Conservation (phyloP, 2,888 invertebrate genomes). For the Tachina lurida region DNA sequence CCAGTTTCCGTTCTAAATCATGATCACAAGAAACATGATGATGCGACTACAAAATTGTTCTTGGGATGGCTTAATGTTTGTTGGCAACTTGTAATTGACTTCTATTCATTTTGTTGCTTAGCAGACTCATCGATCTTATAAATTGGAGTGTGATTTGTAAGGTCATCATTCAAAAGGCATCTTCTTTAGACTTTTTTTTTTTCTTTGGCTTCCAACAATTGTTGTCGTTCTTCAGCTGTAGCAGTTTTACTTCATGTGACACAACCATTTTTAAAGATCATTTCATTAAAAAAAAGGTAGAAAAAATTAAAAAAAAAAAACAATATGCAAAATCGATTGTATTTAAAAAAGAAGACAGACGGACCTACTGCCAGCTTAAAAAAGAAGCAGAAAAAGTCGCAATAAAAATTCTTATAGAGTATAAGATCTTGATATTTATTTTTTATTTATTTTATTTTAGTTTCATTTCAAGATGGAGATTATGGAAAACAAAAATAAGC, state of each 20-base stretch:
- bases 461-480: constrained; percentile 63
- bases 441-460: constrained; percentile 4
- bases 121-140: constrained; percentile 70
- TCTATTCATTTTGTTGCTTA: constrained; percentile 55
- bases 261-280: constrained; percentile 62
- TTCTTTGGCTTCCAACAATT: not conserved
- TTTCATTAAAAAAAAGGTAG: constrained; percentile 50
- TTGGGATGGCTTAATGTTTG: constrained; percentile 23
- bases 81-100: constrained; percentile 66
- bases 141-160: constrained; percentile 80
- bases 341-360: constrained; percentile 67
- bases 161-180: constrained; percentile 79
- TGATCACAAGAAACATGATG: constrained; percentile 47
- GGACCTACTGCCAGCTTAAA: constrained; percentile 24
- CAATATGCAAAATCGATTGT: constrained; percentile 71
- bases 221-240: constrained; percentile 8
- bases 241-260: constrained; percentile 61
- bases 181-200: constrained; percentile 43
- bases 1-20: constrained; percentile 58
- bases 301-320: constrained; percentile 27
- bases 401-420: constrained; percentile 53
- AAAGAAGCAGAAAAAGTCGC: constrained; percentile 12
- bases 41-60: constrained; percentile 6
- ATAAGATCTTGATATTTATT: constrained; percentile 67
- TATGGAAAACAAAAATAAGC: constrained; percentile 53